A percentile compares a stretch with the other conserved stretches of the same genome.
phyloP scores from a whole-genome alignment of 1,140 invertebrate species.

The Drosophila suzukii region DNA sequence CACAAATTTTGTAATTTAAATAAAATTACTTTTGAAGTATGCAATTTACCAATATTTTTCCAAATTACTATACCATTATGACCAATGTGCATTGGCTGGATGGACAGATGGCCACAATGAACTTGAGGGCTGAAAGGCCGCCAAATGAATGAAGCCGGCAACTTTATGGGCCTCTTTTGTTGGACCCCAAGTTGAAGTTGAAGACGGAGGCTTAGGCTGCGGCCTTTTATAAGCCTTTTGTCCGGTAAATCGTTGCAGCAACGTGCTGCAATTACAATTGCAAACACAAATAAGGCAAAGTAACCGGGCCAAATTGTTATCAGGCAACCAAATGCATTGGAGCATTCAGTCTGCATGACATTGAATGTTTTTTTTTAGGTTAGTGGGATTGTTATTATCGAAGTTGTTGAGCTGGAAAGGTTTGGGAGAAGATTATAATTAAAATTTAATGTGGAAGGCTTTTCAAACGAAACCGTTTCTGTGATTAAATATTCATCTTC shows the following conservation, averaged over 20 bases:
- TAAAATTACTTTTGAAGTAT: no score
- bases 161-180: conserved; percentile 38
- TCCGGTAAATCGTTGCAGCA: conserved; percentile 38
- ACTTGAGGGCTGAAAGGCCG: conserved; percentile 49
- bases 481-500: neutral
- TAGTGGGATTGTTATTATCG: conserved; percentile 2
- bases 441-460: no score
- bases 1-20: no score
- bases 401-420: neutral
- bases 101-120: conserved; percentile 39
- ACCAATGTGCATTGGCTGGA: conserved; percentile 8
- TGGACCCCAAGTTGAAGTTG: conserved; percentile 20
- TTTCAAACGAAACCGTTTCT: neutral
- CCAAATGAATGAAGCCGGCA: conserved; percentile 28
- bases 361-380: conserved; percentile 34
- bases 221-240: conserved; percentile 37
- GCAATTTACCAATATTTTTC: neutral
- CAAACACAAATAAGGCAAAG: conserved; percentile 34
- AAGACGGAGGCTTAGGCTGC: conserved; percentile 12
- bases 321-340: conserved; percentile 32
- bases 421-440: neutral
- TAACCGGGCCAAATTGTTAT: conserved; percentile 31
- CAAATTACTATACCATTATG: neutral
- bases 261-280: conserved; percentile 34
- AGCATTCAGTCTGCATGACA: conserved; percentile 30